These are phyloP conservation scores for Craniophora ligustri DNA, from an alignment of 2,888 invertebrate genomes.

Conservation along the genomic window DNA sequence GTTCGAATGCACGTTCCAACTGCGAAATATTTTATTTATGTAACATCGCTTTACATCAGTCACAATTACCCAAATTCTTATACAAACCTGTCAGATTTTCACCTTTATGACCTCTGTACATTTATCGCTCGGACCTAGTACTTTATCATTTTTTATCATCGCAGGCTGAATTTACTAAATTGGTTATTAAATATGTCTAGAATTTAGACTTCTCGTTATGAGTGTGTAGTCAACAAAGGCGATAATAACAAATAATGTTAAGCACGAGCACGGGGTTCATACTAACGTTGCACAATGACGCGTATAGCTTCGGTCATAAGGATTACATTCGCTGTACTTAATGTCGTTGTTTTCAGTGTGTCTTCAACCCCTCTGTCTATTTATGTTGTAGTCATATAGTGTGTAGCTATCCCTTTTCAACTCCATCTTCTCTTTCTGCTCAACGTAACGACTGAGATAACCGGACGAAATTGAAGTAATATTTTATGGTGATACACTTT, in stretches of 20 bases:
- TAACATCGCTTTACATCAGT: conserved; percentile 34
- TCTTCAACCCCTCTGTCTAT: conserved; percentile 48
- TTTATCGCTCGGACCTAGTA: conserved; percentile 31
- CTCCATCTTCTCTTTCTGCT: conserved; percentile 46
- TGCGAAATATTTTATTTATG: conserved; percentile 57
- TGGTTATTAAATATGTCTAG: conserved; percentile 29
- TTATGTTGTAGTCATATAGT: conserved; percentile 48
- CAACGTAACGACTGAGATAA: conserved; percentile 27
- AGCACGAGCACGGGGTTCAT: conserved; percentile 35
- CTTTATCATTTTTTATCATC: conserved; percentile 37
- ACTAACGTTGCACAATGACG: conserved; percentile 20
- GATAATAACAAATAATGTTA: conserved; percentile 52
- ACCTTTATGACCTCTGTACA: conserved; percentile 14
- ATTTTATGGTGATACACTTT: conserved; percentile 48
- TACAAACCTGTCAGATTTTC: conserved; percentile 6
- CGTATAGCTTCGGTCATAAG: conserved; percentile 33
- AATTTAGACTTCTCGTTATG: conserved; percentile 45
- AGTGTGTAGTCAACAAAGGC: conserved; percentile 47
- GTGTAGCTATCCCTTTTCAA: conserved; percentile 54
- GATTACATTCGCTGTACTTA: conserved; percentile 13
- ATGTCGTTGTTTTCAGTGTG: conserved; percentile 29
- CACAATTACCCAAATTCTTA: conserved; percentile 5
- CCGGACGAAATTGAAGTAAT: conserved; percentile 42
- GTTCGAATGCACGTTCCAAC: conserved; percentile 62
- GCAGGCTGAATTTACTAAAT: conserved; percentile 41